A percentile compares a stretch with the other conserved stretches of the same genome.
These are phyloP conservation scores for Chydorus sphaericus DNA, from an alignment of 2,888 invertebrate genomes.

Conservation along the genomic window DNA sequence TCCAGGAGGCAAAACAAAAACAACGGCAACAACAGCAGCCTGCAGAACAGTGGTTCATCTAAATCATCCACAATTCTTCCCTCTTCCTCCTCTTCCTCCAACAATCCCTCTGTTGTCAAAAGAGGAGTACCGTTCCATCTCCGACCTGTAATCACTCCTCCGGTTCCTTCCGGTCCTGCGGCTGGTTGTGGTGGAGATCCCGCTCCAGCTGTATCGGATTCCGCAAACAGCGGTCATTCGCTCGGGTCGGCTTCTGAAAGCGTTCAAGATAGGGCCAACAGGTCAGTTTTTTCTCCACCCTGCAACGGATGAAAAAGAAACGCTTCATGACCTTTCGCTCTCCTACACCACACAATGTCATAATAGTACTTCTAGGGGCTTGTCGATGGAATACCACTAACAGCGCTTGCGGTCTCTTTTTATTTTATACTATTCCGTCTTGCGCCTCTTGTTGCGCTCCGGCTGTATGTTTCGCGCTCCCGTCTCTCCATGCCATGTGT, in stretches of 20 bases:
- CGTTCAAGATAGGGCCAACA: constrained; percentile 11
- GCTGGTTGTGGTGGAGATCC: background rate
- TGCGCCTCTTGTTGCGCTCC: no score
- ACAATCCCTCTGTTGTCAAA: background rate
- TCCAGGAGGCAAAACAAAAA: background rate
- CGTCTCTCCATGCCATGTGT: no score
- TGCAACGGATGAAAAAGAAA: background rate
- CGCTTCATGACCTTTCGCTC: no score
- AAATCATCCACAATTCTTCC: background rate
- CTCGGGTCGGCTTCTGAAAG: background rate
- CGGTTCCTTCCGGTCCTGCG: background rate
- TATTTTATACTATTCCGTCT: no score
- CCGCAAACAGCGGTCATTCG: no score
- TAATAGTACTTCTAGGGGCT: no score
- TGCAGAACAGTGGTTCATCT: background rate
- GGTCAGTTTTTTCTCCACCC: constrained; percentile 6
- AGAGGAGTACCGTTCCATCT: constrained; percentile 4
- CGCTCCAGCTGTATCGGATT: background rate
- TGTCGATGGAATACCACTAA: no score
- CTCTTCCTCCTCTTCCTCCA: background rate
- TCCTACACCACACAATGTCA: no score
- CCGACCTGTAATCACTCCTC: background rate
- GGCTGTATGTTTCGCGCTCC: no score
- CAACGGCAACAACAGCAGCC: background rate
- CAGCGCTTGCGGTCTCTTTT: no score